phyloP scores from a whole-genome alignment of 2,113 vertebrate species.

The Cinclus cinclus region DNA sequence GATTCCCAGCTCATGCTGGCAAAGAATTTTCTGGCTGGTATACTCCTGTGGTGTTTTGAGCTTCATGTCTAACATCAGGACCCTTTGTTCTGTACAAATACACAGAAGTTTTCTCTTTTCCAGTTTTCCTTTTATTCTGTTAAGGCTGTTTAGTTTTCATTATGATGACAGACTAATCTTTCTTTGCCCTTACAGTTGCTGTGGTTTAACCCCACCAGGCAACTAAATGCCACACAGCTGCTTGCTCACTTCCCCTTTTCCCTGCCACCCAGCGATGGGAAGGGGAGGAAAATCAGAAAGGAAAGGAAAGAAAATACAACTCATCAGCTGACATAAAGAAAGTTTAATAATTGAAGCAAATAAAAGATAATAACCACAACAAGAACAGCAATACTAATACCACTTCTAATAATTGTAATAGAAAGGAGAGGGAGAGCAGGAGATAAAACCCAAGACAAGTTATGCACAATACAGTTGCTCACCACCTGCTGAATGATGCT shows the following conservation, averaged over 20 bases:
- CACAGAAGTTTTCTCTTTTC: background rate
- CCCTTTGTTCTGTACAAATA: background rate
- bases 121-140: background rate
- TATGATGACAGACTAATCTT: background rate
- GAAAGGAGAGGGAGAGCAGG: background rate
- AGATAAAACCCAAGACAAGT: background rate
- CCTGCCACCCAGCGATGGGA: background rate
- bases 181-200: background rate
- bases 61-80: background rate
- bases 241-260: background rate
- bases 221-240: background rate
- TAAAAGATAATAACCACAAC: background rate
- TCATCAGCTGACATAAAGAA: background rate
- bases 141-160: background rate
- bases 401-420: background rate
- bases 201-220: background rate
- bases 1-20: background rate
- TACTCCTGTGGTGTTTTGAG: background rate
- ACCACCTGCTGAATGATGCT: background rate
- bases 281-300: background rate
- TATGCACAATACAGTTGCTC: background rate
- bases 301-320: background rate
- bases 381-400: background rate
- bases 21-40: background rate
- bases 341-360: background rate